These are phyloP conservation scores for Rhinichthys osculus DNA, from an alignment of 2,797 vertebrate species.

Conservation along the genomic window DNA sequence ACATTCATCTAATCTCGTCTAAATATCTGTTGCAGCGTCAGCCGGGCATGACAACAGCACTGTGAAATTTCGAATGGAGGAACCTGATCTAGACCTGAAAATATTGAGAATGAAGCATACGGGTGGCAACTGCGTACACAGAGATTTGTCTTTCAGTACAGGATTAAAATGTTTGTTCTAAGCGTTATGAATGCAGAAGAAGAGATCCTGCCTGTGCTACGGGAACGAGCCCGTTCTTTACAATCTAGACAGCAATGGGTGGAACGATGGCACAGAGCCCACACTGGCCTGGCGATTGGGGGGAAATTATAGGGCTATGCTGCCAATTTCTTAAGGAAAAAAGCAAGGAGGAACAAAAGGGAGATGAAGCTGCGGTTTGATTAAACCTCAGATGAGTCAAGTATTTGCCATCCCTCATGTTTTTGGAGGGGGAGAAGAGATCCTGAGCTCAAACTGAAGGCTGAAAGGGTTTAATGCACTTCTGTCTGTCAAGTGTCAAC, in stretches of 20 bases:
- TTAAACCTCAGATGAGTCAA: conserved; percentile 58
- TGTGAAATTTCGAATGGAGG: conserved; percentile 16
- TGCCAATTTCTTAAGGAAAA: conserved; percentile 64
- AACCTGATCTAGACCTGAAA: conserved; percentile 33
- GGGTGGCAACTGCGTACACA: conserved; percentile 47
- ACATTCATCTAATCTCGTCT: conserved; percentile 30
- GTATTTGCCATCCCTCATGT: conserved; percentile 52
- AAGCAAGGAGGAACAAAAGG: conserved; percentile 63
- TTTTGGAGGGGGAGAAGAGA: conserved; percentile 41
- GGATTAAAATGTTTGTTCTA: conserved; percentile 40
- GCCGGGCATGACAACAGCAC: neutral
- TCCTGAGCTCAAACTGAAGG: conserved; percentile 34
- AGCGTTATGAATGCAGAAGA: conserved; percentile 46
- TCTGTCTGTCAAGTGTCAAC: conserved; percentile 3
- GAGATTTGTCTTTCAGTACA: conserved; percentile 44
- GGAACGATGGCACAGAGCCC: conserved; percentile 61
- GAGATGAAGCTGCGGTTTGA: conserved; percentile 57
- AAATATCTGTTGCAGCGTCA: conserved; percentile 19
- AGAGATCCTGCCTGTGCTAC: conserved; percentile 44
- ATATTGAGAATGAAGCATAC: conserved; percentile 35
- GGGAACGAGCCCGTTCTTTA: conserved; percentile 49
- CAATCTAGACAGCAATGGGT: conserved; percentile 60
- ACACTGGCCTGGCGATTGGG: conserved; percentile 60
- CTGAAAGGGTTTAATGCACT: conserved; percentile 20
- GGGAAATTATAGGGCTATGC: conserved; percentile 64